phyloP scores from a whole-genome alignment of 2,888 invertebrate genomes.

The Drosophila diplacantha region DNA sequence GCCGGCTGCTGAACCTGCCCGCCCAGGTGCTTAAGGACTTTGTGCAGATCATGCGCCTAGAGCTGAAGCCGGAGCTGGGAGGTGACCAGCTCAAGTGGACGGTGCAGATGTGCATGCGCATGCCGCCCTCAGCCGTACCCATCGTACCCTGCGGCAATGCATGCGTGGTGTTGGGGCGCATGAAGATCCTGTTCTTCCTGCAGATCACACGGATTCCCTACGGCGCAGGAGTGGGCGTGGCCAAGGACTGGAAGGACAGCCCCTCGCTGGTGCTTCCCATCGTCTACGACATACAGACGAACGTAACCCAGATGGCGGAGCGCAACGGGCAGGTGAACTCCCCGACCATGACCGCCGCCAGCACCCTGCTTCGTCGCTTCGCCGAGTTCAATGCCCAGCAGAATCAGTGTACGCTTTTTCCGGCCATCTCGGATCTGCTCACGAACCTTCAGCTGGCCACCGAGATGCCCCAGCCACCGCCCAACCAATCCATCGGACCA shows the following conservation, averaged over 20 bases:
- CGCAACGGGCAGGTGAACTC: constrained; percentile 83
- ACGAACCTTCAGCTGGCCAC: constrained; percentile 89
- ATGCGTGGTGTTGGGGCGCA: constrained; percentile 89
- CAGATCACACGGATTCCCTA: constrained; percentile 86
- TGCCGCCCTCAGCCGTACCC: constrained; percentile 91
- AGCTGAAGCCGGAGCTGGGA: constrained; percentile 81
- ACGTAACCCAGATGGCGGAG: constrained; percentile 91
- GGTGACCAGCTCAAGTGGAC: constrained; percentile 88
- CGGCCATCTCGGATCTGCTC: constrained; percentile 92
- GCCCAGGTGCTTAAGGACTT: constrained; percentile 93
- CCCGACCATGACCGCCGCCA: constrained; percentile 82
- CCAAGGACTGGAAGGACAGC: constrained; percentile 83
- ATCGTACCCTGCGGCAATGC: constrained; percentile 94
- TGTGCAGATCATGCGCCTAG: constrained; percentile 84
- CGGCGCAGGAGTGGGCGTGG: constrained; percentile 62
- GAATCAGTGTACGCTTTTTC: constrained; percentile 94
- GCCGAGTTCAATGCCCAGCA: constrained; percentile 85
- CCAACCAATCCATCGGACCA: constrained; percentile 78
- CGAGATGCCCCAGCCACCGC: constrained; percentile 84
- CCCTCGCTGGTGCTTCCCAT: constrained; percentile 90
- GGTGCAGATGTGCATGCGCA: constrained; percentile 93
- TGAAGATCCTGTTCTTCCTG: constrained; percentile 93
- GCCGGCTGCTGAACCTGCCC: constrained; percentile 89
- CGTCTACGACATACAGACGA: constrained; percentile 92
- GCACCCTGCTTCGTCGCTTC: constrained; percentile 83